phyloP scores from a whole-genome alignment of 2,113 vertebrate species.

The Tetrao urogallus region DNA sequence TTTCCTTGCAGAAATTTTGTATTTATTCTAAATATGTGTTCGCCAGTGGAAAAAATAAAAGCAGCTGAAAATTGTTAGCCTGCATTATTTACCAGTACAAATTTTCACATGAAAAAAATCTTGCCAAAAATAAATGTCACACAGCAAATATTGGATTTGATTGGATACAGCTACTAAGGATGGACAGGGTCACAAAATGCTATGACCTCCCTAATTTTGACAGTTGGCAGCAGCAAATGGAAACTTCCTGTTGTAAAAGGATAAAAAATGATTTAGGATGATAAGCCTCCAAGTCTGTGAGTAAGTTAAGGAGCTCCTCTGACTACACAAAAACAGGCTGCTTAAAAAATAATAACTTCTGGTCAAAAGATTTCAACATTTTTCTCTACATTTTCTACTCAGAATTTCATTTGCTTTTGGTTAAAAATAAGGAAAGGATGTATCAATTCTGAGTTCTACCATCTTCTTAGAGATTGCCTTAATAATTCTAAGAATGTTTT shows the following conservation, averaged over 20 bases:
- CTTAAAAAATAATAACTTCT: not conserved
- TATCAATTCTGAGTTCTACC: not conserved
- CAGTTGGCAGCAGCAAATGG: not conserved
- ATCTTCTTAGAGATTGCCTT: not conserved
- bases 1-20: constrained; percentile 23
- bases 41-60: not conserved
- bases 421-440: not conserved
- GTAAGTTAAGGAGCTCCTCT: not conserved
- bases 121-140: constrained; percentile 24
- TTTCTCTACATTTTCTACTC: not conserved
- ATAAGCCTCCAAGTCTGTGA: not conserved
- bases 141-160: not conserved
- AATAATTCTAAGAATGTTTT: not conserved
- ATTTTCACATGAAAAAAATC: constrained; percentile 27
- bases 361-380: not conserved
- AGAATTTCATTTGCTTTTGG: not conserved
- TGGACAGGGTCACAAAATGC: not conserved
- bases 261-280: not conserved
- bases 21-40: constrained; percentile 34
- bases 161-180: not conserved
- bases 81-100: constrained; percentile 20
- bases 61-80: constrained; percentile 32
- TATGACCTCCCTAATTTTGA: not conserved
- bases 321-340: not conserved
- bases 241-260: not conserved